Percentiles rank a stretch among this genome's conserved stretches.
Evolutionary conservation across 2,888 invertebrate species (phyloP).

Genomic region (Tupiocoris notatus): DNA sequence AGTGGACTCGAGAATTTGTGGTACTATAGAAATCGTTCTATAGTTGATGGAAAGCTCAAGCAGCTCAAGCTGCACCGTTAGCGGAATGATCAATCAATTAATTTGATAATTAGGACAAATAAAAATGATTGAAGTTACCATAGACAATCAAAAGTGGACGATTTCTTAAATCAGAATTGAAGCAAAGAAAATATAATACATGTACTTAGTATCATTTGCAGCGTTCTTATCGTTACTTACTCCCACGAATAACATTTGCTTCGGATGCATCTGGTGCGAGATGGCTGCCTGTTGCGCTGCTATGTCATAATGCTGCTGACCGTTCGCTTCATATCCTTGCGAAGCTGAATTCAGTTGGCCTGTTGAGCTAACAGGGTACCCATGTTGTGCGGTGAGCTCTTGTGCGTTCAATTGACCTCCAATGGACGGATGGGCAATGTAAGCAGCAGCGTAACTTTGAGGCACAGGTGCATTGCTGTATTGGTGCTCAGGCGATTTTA

Average conservation of each 20-base stretch:
- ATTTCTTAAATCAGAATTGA: too few relatives aligned
- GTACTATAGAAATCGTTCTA: too few relatives aligned
- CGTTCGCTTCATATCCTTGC: neutral
- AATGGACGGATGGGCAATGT: neutral
- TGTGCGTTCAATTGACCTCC: neutral
- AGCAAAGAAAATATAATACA: too few relatives aligned
- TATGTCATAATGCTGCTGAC: conserved; percentile 9
- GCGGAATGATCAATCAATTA: too few relatives aligned
- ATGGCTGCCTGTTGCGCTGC: conserved; percentile 13
- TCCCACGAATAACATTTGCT: conserved; percentile 15
- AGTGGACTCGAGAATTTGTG: too few relatives aligned
- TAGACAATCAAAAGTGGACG: too few relatives aligned
- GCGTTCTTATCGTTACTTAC: too few relatives aligned
- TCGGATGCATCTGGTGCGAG: neutral
- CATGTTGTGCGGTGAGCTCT: neutral
- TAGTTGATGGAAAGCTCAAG: too few relatives aligned
- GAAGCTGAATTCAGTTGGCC: neutral
- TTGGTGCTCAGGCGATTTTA: neutral
- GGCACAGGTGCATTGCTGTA: neutral
- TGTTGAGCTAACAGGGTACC: neutral
- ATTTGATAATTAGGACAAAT: too few relatives aligned
- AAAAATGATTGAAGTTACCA: too few relatives aligned
- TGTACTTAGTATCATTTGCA: too few relatives aligned
- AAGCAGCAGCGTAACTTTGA: conserved; percentile 1
- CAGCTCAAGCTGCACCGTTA: too few relatives aligned